Evolutionary conservation across 2,797 vertebrate species (phyloP).

Genomic region (Chaetophractus vellerosus): DNA sequence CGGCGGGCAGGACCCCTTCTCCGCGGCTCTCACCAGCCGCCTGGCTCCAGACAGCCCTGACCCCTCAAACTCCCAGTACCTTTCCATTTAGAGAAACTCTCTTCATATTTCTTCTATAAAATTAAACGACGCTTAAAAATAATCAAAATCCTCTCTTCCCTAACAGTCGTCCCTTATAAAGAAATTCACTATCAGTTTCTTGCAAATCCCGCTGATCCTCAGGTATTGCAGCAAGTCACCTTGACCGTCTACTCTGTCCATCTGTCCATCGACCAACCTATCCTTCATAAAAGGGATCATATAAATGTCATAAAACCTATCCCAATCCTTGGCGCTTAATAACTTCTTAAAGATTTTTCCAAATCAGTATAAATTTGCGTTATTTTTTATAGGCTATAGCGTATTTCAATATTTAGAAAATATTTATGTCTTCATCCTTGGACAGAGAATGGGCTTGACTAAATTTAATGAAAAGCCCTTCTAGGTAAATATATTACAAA

Average conservation of each 20-base stretch:
- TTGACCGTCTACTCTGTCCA: neutral
- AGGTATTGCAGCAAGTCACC: neutral
- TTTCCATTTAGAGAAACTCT: neutral
- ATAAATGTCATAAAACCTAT: neutral
- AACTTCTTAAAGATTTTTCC: neutral
- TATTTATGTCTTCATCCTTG: neutral
- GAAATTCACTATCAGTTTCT: neutral
- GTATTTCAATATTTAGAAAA: constrained; percentile 55
- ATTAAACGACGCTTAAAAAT: constrained; percentile 1
- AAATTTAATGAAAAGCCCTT: constrained; percentile 5
- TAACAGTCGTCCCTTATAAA: neutral
- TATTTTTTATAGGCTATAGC: neutral
- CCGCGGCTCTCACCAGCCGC: no score
- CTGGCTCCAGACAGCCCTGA: no score
- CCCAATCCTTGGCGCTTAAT: neutral
- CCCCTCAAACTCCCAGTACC: neutral
- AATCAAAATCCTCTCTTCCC: constrained; percentile 17
- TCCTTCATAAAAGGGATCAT: neutral
- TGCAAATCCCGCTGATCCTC: neutral
- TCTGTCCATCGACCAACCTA: neutral
- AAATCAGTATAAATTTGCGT: neutral
- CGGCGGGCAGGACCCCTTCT: no score
- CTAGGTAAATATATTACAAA: constrained; percentile 53
- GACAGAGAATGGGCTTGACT: neutral
- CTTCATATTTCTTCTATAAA: neutral